These are phyloP conservation scores for Chrysotoxum bicinctum DNA, from an alignment of 2,888 invertebrate species.

Conservation along the genomic window DNA sequence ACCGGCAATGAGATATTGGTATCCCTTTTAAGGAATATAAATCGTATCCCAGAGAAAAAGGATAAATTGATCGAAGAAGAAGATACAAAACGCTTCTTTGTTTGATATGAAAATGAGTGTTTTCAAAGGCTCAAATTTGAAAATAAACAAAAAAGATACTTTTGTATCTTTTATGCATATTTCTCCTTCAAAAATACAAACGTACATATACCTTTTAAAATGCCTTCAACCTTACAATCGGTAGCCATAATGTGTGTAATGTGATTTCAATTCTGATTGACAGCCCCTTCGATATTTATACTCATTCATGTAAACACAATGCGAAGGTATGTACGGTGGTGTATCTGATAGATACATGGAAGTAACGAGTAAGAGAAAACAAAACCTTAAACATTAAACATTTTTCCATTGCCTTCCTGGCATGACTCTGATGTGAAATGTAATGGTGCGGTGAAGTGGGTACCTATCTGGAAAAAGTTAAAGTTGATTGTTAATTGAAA, in stretches of 20 bases:
- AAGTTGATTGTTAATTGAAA: conserved; percentile 70
- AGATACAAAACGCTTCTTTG: conserved; percentile 42
- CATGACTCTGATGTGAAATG: neutral
- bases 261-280: conserved; percentile 71
- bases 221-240: conserved; percentile 33
- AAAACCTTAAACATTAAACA: conserved; percentile 23
- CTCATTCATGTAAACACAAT: conserved; percentile 51
- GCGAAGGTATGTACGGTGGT: conserved; percentile 2
- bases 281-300: conserved; percentile 55
- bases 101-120: conserved; percentile 40
- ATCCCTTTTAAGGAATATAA: conserved; percentile 20
- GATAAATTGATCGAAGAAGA: neutral
- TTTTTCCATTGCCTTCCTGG: neutral
- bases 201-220: neutral
- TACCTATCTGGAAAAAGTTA: conserved; percentile 28
- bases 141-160: conserved; percentile 40
- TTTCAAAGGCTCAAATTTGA: conserved; percentile 30
- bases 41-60: neutral
- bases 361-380: conserved; percentile 11
- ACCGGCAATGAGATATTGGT: conserved; percentile 9
- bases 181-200: neutral
- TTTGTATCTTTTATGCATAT: conserved; percentile 10
- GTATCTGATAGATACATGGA: conserved; percentile 46
- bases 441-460: conserved; percentile 4
- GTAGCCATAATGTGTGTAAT: conserved; percentile 66